phyloP scores from a whole-genome alignment of 2,113 vertebrate genomes.

The Archilochus colubris region DNA sequence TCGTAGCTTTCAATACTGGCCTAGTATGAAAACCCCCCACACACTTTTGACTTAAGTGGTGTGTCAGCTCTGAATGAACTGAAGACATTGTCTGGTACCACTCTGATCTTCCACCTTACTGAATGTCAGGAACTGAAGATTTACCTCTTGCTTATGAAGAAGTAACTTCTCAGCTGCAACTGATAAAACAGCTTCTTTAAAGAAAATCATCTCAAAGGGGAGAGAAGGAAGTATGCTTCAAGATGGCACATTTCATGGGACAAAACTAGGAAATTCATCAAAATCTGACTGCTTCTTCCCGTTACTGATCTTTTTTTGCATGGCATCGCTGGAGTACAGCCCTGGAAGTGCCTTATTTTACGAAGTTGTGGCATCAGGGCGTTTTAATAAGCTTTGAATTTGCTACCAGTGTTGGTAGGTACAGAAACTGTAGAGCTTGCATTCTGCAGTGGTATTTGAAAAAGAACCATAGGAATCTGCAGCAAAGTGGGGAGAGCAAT shows the following conservation, averaged over 20 bases:
- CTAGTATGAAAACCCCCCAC: neutral
- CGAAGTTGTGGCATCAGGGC: constrained; percentile 53
- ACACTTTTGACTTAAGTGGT: neutral
- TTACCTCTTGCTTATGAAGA: neutral
- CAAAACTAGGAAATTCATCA: constrained; percentile 42
- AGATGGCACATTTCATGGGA: constrained; percentile 5
- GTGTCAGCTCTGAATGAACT: neutral
- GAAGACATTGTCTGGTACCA: constrained; percentile 34
- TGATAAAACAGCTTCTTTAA: neutral
- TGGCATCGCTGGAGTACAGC: constrained; percentile 47
- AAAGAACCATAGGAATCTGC: neutral
- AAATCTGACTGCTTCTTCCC: constrained; percentile 18
- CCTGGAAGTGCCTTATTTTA: constrained; percentile 80
- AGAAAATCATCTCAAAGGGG: constrained; percentile 70
- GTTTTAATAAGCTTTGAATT: constrained; percentile 52
- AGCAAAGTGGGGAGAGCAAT: neutral
- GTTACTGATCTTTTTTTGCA: constrained; percentile 2
- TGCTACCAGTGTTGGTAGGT: constrained; percentile 52
- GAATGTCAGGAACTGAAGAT: constrained; percentile 52
- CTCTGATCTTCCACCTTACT: constrained; percentile 42
- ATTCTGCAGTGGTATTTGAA: neutral
- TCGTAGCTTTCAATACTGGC: constrained; percentile 51
- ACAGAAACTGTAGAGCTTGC: constrained; percentile 15
- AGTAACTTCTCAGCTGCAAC: constrained; percentile 8
- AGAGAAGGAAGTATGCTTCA: neutral